Percentiles rank a stretch among this genome's conserved stretches.
Evolutionary conservation across 1,140 invertebrate genomes (phyloP).

Genomic region (Cydia fagiglandana): DNA sequence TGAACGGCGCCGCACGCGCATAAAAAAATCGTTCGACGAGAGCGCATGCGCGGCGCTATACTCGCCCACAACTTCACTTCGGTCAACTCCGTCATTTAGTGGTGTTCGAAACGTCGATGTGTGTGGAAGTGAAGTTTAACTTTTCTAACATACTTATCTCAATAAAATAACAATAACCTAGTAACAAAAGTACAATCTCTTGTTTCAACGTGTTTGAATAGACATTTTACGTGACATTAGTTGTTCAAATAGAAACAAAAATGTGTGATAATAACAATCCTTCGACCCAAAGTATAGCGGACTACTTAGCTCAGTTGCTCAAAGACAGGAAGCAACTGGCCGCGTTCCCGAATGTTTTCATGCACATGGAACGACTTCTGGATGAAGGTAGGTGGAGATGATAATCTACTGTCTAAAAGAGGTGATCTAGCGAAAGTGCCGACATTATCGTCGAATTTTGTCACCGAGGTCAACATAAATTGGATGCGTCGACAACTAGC

Average conservation of each 20-base stretch:
- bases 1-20: slow-evolving; percentile 73
- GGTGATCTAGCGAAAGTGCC: slow-evolving; percentile 40
- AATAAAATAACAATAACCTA: slow-evolving; percentile 73
- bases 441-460: slow-evolving; percentile 50
- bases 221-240: slow-evolving; percentile 72
- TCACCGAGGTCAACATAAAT: slow-evolving; percentile 68
- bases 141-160: slow-evolving; percentile 76
- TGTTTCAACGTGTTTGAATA: slow-evolving; percentile 66
- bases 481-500: slow-evolving; percentile 72
- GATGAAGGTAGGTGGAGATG: slow-evolving; percentile 95
- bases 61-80: slow-evolving; percentile 78
- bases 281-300: slow-evolving; percentile 97
- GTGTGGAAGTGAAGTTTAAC: slow-evolving; percentile 78
- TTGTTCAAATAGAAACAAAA: slow-evolving; percentile 79
- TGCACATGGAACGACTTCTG: slow-evolving; percentile 98
- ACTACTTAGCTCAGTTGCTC: slow-evolving; percentile 99
- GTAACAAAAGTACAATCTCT: slow-evolving; percentile 75
- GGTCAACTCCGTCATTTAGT: slow-evolving; percentile 78
- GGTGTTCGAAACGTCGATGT: slow-evolving; percentile 77
- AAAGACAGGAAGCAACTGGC: slow-evolving; percentile 99
- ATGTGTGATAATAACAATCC: slow-evolving; percentile 87
- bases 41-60: slow-evolving; percentile 75
- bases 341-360: slow-evolving; percentile 99
- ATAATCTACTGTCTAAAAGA: slow-evolving; percentile 47
- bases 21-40: slow-evolving; percentile 74